Evolutionary conservation across 2,797 vertebrate genomes (phyloP), one percentile per base, ranked within the genome.

Genomic region (Oreochromis mossambicus): DNA sequence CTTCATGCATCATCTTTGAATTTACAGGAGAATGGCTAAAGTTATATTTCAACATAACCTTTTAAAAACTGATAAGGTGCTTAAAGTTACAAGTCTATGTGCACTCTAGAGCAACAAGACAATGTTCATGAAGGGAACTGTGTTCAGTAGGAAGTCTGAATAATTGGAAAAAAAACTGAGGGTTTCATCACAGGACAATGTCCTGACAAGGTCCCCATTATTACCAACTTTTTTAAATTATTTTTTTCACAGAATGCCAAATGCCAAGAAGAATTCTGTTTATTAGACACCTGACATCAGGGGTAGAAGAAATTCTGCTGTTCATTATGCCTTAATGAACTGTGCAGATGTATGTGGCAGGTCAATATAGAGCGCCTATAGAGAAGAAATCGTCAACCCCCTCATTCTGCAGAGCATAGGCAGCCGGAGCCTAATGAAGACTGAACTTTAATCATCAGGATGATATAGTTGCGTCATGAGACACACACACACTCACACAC

Each of bases 251-350:
- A 81, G 66, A 80, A 84, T 78, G 88, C 81, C 81, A 90, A 75
- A 87, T 87, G 86, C 82, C 84, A 91, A 89, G 81, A 83, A 73
- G 83, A 93, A 89, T 83, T 77, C 55, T 91, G 86, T 92, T 92
- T 89, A 89, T 91, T 90, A 89, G 87, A 85, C 24, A 79, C 26
- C 85, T 87, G 91, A 87, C 91, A 92, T 82, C 84, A 87, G 87
- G 83, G 92, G 82, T 89, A 86, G 92, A 94, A 91, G 87, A 95
- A 94, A 96, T 96, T 95, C 95, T 87, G 92, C 90, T 93, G 78
- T 92, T 97, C 96, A 96, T 95, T 96, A 94, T 19, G 43, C 86
- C 89, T 89, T 95, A 96, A 97, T 95, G 89, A 94, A 94, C 87
- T 93, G 91, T 90, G 93, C 89, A 96, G 96, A 96, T 88, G 89